Evolutionary conservation across 2,113 vertebrate species (phyloP).

Genomic region (Cranoglanis bouderius): DNA sequence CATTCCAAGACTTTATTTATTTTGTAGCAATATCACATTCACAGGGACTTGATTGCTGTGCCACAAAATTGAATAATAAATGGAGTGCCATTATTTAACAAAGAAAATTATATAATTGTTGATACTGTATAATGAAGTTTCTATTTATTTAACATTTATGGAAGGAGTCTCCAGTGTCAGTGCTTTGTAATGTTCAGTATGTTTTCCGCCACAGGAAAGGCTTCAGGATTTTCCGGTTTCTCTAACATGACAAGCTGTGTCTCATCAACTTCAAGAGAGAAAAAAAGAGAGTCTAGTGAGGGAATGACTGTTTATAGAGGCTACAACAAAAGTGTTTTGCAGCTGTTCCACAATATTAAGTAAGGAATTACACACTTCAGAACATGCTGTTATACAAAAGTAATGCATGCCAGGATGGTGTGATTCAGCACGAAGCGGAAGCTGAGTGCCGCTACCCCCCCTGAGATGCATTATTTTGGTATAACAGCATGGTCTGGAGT

Average conservation of each 20-base stretch:
- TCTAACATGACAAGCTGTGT: background rate
- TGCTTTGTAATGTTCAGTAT: background rate
- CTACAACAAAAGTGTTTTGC: background rate
- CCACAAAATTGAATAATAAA: background rate
- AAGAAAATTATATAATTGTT: background rate
- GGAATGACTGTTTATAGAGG: background rate
- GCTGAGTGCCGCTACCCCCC: background rate
- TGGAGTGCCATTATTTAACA: too few relatives aligned
- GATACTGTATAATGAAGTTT: background rate
- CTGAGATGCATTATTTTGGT: background rate
- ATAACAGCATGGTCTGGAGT: background rate
- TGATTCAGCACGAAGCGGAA: background rate
- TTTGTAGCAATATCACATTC: background rate
- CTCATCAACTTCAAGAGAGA: background rate
- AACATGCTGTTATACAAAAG: background rate
- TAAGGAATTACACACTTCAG: background rate
- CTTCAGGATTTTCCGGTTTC: background rate
- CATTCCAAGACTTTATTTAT: background rate
- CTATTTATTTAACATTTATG: background rate
- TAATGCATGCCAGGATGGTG: background rate
- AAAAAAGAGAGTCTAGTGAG: background rate
- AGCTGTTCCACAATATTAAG: background rate
- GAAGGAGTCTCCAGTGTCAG: background rate
- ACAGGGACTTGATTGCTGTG: background rate
- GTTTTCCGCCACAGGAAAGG: background rate